Conservation (phyloP, 2,888 invertebrate species). For the Cantharis flavilabris region DNA sequence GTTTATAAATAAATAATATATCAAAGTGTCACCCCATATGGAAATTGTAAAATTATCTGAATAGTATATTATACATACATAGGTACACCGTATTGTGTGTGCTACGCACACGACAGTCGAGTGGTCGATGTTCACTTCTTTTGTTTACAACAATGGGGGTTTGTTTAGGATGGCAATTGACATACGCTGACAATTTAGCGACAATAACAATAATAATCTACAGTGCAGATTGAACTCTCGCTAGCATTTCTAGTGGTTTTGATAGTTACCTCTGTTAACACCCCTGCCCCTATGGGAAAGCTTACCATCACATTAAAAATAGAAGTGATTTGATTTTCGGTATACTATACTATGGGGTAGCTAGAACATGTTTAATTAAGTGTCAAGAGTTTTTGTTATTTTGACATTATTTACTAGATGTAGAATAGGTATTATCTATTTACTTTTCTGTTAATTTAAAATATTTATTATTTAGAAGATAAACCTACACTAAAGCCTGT, state of each 20-base stretch:
- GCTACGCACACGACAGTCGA: slow-evolving; percentile 33
- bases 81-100: slow-evolving; percentile 1
- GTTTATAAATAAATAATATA: neutral
- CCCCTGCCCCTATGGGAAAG: slow-evolving; percentile 47
- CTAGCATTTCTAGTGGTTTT: slow-evolving; percentile 18
- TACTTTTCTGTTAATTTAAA: too few species aligned
- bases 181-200: slow-evolving; percentile 53
- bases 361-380: slow-evolving; percentile 41
- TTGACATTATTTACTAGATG: neutral
- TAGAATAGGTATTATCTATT: too few species aligned
- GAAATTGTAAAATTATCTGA: neutral
- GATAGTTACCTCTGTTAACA: slow-evolving; percentile 27
- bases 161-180: slow-evolving; percentile 56
- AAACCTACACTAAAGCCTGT: too few species aligned
- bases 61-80: neutral
- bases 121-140: slow-evolving; percentile 54
- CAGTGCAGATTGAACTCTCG: slow-evolving; percentile 39
- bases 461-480: too few species aligned
- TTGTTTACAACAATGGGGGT: slow-evolving; percentile 51
- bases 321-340: slow-evolving; percentile 46
- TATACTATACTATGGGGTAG: slow-evolving; percentile 33
- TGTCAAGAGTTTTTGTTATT: slow-evolving; percentile 22
- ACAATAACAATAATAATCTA: slow-evolving; percentile 42
- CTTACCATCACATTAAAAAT: slow-evolving; percentile 31
- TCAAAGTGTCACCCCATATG: neutral